Base-by-base conservation (phyloP, 1,140 invertebrate species). In the Micrasema minimum region DNA sequence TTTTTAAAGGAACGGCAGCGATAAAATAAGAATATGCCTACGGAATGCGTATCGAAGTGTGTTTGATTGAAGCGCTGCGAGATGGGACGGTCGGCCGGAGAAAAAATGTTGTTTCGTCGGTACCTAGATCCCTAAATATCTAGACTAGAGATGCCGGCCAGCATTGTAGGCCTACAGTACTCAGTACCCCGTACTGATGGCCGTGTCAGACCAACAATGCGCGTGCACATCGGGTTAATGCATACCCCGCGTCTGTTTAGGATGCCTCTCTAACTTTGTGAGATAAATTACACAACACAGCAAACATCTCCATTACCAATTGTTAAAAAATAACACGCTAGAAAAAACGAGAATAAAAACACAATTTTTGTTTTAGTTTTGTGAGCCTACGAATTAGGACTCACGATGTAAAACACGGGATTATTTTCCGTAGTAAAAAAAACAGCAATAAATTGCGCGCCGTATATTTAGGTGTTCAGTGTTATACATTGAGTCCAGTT, bases 11-110 rank as follows among this genome's bases (percentile, higher is more conserved):
- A 46, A 46, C 65, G 22, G 43, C 53, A 7, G 38, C 23, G 20
- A 73, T 61, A 69, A 73, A 73, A 66, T 59, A 53, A 69, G 43
- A 73, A 66, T 69, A 69, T 59, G 50, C n/a, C 65, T 7, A 59
- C 55, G 72, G 72, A 74, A 74, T 74, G 72, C 72, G 72, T 70
- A 69, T 74, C 72, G 72, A 74, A 74, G 51, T 67, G 72, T 41
- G 41, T 59, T 59, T 70, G 67, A 70, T 74, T 70, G 68, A 62
- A 55, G 61, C 57, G 65, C 48, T 1, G 35, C 11, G n/a, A 18
- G 20, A 16, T 6, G 14, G 9, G 35, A 4, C 51, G 31, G 26
- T 2, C 26, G 26, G 26, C 3, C 26, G 26, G 26, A 31, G 26
- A 31, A 31, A 31, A 31, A 31, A 31, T 31, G 26, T 31, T 31